Evolutionary conservation across 2,797 vertebrate species (phyloP), one percentile per base, ranked within the genome.

Genomic region (Triplophysa bombifrons): DNA sequence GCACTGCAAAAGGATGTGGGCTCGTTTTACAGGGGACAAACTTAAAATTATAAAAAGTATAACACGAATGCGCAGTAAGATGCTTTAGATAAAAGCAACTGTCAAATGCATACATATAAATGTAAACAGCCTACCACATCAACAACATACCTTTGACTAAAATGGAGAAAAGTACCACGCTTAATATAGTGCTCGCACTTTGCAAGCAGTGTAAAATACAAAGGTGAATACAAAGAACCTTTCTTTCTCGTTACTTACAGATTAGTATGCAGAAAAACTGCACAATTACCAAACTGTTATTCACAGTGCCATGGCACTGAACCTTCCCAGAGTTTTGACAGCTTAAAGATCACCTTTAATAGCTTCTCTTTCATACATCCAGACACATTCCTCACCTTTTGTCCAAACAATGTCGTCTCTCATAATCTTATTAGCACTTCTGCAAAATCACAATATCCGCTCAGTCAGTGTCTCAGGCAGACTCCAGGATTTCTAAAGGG

Each of bases 381-480:
- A 68, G 17, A 60, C 41, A 56, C 46, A 55, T 76, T 66, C 20
- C 51, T 22, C 72, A 80, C 72, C 34, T 56, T 68, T 60, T 10
- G 63, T 63, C 74, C 13, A 17, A 67, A 79, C 68, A 61, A 48
- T 41, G 25, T 68, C 63, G 80, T 70, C 55, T 76, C 61, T 73
- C 64, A 76, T 56, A 65, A 76, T 76, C 53, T 48, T 61, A 60
- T 27, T 50, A 55, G 11, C 27, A 27, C 27, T 25, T 63, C 30
- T 44, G 38, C 58, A 66, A 38, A 14, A 22, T 56, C 58, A 41
- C 34, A 56, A 60, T 67, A 27, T 68, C 64, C 20, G 17, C 34
- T 27, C 51, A 68, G 64, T 50, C 30, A 19, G 41, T 17, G 44
- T 14, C 25, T 41, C 1, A 3, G 61, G 22, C 14, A 66, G 61